A percentile compares a stretch with the other conserved stretches of the same genome.
Evolutionary conservation across 2,113 vertebrate species (phyloP).

Genomic region (Bufo bufo): DNA sequence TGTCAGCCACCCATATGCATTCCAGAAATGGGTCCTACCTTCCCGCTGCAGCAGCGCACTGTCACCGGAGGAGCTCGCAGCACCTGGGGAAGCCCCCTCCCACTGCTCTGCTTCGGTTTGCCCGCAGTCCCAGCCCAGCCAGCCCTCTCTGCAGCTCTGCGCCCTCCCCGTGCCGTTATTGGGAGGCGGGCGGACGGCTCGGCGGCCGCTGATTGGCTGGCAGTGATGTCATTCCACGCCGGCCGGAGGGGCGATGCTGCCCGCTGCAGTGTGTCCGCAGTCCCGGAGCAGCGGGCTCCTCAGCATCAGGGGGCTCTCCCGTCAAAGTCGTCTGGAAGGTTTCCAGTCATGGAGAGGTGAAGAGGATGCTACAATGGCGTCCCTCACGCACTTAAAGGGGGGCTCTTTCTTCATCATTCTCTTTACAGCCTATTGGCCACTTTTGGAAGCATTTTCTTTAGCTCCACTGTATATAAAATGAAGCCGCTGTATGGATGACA

Average conservation of each 20-base stretch:
- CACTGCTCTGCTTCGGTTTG: slow-evolving; percentile 39
- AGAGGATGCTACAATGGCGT: no score
- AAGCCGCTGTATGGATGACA: no score
- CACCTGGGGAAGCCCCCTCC: slow-evolving; percentile 49
- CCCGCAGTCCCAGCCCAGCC: slow-evolving; percentile 50
- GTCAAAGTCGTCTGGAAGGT: no score
- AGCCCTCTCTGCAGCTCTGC: slow-evolving; percentile 37
- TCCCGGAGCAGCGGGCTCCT: background rate
- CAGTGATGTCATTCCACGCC: slow-evolving; percentile 52
- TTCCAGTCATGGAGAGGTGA: no score
- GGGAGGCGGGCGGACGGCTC: slow-evolving; percentile 4
- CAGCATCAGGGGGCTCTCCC: no score
- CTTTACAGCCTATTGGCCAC: no score
- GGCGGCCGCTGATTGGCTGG: slow-evolving; percentile 30
- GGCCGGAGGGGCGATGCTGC: background rate
- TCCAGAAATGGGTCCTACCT: slow-evolving; percentile 43
- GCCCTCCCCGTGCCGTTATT: slow-evolving; percentile 22
- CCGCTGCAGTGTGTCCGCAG: slow-evolving; percentile 53
- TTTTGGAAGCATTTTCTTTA: no score
- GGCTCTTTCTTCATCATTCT: no score
- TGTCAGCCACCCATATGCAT: background rate
- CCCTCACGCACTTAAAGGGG: no score
- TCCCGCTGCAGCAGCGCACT: slow-evolving; percentile 41
- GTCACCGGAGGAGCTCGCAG: slow-evolving; percentile 27
- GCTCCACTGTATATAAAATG: no score